A percentile compares a stretch with the other conserved stretches of the same genome.
Evolutionary conservation across 2,888 invertebrate species (phyloP).

Genomic region (Kryphioiulus occultus): DNA sequence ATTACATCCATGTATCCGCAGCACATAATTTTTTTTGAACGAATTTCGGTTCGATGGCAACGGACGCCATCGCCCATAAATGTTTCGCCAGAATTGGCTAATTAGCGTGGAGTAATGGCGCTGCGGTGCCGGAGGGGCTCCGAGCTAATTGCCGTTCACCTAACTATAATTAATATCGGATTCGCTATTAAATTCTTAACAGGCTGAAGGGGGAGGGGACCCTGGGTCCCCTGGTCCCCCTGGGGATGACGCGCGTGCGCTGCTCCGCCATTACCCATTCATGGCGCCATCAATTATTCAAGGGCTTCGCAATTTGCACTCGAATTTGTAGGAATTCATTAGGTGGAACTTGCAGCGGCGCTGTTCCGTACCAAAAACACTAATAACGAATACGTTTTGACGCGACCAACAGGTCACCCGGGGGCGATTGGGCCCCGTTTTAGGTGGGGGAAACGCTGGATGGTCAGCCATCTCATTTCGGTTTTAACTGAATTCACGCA

Average conservation of each 20-base stretch:
- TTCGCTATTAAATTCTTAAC: neutral
- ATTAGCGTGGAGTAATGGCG: conserved; percentile 2
- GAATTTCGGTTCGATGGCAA: neutral
- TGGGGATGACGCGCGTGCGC: too few relatives aligned
- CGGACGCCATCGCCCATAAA: neutral
- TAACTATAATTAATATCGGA: conserved; percentile 20
- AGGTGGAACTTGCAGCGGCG: too few relatives aligned
- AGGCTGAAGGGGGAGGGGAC: neutral
- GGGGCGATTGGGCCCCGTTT: too few relatives aligned
- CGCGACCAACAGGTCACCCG: too few relatives aligned
- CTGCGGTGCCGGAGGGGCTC: neutral
- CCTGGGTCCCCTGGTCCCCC: neutral
- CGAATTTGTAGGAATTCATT: neutral
- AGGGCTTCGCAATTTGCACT: neutral
- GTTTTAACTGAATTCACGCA: too few relatives aligned
- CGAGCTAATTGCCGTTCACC: neutral
- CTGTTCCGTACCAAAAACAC: too few relatives aligned
- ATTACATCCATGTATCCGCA: neutral
- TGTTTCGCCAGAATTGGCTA: conserved; percentile 6
- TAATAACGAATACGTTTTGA: too few relatives aligned
- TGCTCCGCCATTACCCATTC: neutral
- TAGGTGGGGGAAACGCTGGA: too few relatives aligned
- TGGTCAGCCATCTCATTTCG: too few relatives aligned
- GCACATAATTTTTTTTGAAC: neutral
- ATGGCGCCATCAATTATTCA: neutral